Evolutionary conservation across 2,888 invertebrate genomes (phyloP).

Genomic region (Hoplodrina ambigua): DNA sequence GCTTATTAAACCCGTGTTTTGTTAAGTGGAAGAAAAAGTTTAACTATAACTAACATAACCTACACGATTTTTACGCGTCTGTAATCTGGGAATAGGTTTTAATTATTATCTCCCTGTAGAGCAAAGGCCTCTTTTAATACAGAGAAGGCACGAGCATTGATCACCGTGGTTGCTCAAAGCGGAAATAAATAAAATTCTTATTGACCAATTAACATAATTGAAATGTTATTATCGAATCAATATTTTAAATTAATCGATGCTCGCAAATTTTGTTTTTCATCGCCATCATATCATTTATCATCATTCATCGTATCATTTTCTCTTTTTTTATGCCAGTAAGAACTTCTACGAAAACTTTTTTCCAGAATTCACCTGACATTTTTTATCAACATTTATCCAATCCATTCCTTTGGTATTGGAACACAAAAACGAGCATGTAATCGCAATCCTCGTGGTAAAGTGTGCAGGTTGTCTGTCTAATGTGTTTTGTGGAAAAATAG

Average conservation of each 20-base stretch:
- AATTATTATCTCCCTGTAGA: too few species aligned
- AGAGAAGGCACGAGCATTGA: too few species aligned
- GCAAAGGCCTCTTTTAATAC: too few species aligned
- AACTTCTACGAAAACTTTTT: not conserved
- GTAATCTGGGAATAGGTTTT: too few species aligned
- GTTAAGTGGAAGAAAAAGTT: not conserved
- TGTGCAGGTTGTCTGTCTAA: conserved; percentile 52
- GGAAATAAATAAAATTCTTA: not conserved
- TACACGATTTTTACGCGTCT: too few species aligned
- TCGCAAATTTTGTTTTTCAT: too few species aligned
- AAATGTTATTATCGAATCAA: not conserved
- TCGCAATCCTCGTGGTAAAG: conserved; percentile 78
- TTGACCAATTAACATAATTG: not conserved
- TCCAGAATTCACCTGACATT: conserved; percentile 41
- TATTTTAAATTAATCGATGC: too few species aligned
- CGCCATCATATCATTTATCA: too few species aligned
- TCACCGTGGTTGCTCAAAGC: too few species aligned
- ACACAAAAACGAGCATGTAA: conserved; percentile 69
- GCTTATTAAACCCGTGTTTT: conserved; percentile 8
- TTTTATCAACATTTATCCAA: conserved; percentile 11
- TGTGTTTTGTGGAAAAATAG: conserved; percentile 39
- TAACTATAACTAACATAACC: not conserved
- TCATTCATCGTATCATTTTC: not conserved
- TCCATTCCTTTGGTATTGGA: conserved; percentile 3
- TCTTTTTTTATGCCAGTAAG: not conserved